Conservation (phyloP, 2,888 invertebrate species). For the Lithosia quadra region DNA sequence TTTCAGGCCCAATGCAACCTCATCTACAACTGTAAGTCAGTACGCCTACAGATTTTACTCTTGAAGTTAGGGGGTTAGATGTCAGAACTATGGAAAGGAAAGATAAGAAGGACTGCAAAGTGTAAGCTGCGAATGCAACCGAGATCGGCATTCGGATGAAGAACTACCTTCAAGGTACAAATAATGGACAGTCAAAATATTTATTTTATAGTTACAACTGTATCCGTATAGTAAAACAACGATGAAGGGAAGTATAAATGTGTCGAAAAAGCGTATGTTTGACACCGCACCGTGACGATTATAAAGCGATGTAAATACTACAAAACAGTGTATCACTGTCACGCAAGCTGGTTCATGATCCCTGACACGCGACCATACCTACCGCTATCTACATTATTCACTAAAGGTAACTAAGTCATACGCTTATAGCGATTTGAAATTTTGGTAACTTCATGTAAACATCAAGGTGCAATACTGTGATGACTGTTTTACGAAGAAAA, state of each 20-base stretch:
- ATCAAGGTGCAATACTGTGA: neutral
- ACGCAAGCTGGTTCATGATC: constrained; percentile 55
- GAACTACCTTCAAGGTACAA: neutral
- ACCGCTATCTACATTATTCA: constrained; percentile 50
- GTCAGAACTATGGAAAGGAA: neutral
- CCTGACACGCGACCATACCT: constrained; percentile 51
- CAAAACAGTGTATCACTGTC: constrained; percentile 54
- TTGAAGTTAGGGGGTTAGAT: too few relatives aligned
- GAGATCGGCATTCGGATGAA: neutral
- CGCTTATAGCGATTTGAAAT: constrained; percentile 14
- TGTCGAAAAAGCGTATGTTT: constrained; percentile 46
- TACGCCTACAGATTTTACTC: too few relatives aligned
- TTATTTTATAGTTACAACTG: too few relatives aligned
- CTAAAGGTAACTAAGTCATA: constrained; percentile 27
- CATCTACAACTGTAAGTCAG: too few relatives aligned
- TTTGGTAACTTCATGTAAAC: neutral
- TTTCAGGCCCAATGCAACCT: too few relatives aligned
- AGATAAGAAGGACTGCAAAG: neutral
- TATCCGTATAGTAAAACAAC: constrained; percentile 18
- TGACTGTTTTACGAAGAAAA: neutral
- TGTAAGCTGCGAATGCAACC: neutral
- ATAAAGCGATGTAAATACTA: constrained; percentile 53
- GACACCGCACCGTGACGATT: constrained; percentile 48
- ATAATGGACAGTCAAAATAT: neutral
- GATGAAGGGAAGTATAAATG: constrained; percentile 28